Percentiles rank a stretch among this genome's conserved stretches.
These are phyloP conservation scores for Myopa tessellatipennis DNA, from an alignment of 2,888 invertebrate genomes.

Conservation along the genomic window DNA sequence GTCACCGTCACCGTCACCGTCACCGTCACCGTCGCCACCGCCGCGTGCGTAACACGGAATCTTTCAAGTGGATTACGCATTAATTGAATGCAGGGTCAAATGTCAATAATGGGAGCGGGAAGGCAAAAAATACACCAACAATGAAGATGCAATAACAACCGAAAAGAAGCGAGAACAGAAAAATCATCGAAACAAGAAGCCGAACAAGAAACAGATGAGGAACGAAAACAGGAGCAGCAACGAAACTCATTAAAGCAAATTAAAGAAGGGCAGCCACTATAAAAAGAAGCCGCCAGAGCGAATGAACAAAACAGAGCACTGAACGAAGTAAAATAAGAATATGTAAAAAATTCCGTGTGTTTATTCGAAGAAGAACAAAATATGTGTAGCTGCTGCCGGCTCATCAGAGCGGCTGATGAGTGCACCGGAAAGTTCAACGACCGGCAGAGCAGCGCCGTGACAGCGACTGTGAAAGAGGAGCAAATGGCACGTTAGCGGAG, in stretches of 20 bases:
- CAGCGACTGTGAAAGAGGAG: neutral
- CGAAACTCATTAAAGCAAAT: conserved; percentile 31
- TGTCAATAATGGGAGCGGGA: conserved; percentile 39
- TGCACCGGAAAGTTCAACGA: conserved; percentile 33
- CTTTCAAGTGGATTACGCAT: conserved; percentile 21
- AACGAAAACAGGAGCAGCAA: conserved; percentile 14
- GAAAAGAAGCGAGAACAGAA: neutral
- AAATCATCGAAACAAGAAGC: no score
- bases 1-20: no score
- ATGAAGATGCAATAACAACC: neutral
- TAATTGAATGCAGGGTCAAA: conserved; percentile 34
- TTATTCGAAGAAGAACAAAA: neutral
- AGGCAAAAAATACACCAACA: conserved; percentile 44
- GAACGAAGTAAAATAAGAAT: neutral
- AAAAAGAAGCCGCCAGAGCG: conserved; percentile 38
- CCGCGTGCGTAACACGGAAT: conserved; percentile 9
- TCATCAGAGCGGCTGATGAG: conserved; percentile 17
- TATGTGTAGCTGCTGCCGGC: neutral
- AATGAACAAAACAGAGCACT: neutral
- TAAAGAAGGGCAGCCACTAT: conserved; percentile 39
- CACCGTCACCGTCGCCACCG: neutral
- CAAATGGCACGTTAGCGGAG: neutral
- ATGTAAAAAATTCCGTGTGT: conserved; percentile 6
- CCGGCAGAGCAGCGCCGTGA: conserved; percentile 17
- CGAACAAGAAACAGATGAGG: neutral